Evolutionary conservation across 2,888 invertebrate species (phyloP), one percentile per base, ranked within the genome.

Genomic region (Trissonchulus sp.): DNA sequence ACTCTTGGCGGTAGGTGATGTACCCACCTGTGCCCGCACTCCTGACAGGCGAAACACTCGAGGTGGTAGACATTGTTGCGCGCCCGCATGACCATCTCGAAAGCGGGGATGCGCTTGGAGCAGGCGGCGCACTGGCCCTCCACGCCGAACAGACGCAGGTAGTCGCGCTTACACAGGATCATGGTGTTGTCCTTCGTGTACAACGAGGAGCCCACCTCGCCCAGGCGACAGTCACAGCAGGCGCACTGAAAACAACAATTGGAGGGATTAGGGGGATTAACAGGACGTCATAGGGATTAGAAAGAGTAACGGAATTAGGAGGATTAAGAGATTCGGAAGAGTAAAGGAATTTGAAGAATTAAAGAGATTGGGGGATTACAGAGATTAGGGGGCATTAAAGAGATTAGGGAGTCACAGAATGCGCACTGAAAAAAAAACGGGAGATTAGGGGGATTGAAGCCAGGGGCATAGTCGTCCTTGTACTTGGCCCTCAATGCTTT

Each of bases 1-100:
- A n/a, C n/a, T n/a, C n/a, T n/a, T n/a, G n/a, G n/a, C n/a, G n/a
- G n/a, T n/a, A n/a, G n/a, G n/a, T n/a, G n/a, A n/a, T n/a, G n/a
- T n/a, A n/a, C n/a, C 23, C 84, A 93, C 93, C 93, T 92, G 88
- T 93, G 93, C 88, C 92, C 93, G 87, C 94, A 94, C 85, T 93
- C 93, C 86, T 93, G 93, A 88, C 94, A 94, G 81, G 93, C 93
- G 86, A 94, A 94, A 86, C 94, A 94, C 86, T 94, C 93, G 86
- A 94, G 89, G 87, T 94, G 94, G 88, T 94, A 94, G 79, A 94
- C 93, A 86, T 93, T 93, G 84, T 91, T 91, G 86, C 92, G 91
- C 80, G 93, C 93, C 85, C 93, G 89, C 94, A 94, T 94, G 82
- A 94, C 94, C 93, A 94, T 93, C 88, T 94, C 94, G 87, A 93